Conservation (phyloP, 2,113 vertebrate genomes). For the Dasyprocta punctata region DNA sequence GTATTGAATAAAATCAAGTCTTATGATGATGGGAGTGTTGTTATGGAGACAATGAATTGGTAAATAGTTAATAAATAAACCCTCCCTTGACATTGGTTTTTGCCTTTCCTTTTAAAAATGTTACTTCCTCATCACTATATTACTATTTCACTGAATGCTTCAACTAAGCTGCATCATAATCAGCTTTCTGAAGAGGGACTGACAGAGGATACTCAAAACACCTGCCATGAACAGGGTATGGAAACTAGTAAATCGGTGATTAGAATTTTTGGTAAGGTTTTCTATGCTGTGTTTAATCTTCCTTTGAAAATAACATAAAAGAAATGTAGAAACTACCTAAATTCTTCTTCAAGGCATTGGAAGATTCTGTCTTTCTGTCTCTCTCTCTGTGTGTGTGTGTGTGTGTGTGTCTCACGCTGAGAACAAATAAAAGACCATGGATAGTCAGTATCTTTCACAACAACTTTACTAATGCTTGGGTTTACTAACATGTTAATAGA, state of each 20-base stretch:
- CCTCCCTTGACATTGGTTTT: neutral
- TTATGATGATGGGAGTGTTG: neutral
- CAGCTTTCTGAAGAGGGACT: neutral
- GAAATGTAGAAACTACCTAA: conserved; percentile 25
- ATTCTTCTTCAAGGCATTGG: neutral
- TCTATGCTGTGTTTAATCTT: neutral
- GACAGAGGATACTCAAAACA: neutral
- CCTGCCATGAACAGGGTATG: neutral
- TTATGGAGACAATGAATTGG: neutral
- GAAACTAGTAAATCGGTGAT: neutral
- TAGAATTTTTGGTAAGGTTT: neutral
- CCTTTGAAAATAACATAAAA: neutral
- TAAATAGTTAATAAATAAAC: neutral
- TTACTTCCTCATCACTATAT: neutral
- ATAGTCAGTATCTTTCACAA: neutral
- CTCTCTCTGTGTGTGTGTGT: neutral
- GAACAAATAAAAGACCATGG: neutral
- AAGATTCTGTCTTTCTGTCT: neutral
- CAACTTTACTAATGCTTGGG: neutral
- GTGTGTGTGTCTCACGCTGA: neutral
- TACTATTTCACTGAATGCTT: neutral
- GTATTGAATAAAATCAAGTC: conserved; percentile 31
- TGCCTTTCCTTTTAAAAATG: neutral
- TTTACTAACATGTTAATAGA: neutral
- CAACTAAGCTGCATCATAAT: neutral